Base-by-base conservation (phyloP, 1,140 invertebrate genomes). In the Bacillus rossius region DNA sequence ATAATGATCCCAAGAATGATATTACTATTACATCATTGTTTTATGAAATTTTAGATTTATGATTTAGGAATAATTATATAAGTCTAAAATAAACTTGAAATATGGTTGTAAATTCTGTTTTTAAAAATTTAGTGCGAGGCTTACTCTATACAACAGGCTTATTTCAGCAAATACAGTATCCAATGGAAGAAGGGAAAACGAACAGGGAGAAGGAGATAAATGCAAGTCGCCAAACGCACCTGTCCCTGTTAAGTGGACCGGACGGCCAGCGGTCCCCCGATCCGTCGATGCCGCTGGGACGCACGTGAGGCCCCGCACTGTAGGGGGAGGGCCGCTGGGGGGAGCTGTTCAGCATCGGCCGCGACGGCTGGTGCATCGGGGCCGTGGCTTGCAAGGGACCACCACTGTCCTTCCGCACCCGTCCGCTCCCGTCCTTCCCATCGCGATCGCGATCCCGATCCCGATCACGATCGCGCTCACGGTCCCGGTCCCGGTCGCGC, bases 391-490 rank as follows among this genome's bases (percentile, higher is more conserved):
- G 71, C 68, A 48, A 71, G 71, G 19, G 23, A 25, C 75, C 73
- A 61, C 69, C 68, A 42, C 73, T 69, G 38, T 76, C 72, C 41
- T 73, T 71, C 2, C 74, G 73, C 53, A 76, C 73, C 47, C 74
- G 74, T 2, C 63, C 52, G 7, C 49, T 48, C 38, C 19, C 49
- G 13, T 65, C 62, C 20, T 73, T 61, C 55, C 74, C 68, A 8
- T 76, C 73, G 10, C 66, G 66, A 53, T 61, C 66, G 62, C 63
- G 70, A 37, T 72, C 71, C 7, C 62, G 41, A 34, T 71, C 61
- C 47, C 68, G 61, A 0, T 75, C 73, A 40, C 73, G 64, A 8
- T 73, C 72, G 25, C 70, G 58, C 16, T 73, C 71, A 20, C 69
- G 48, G 14, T 69, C 67, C 17, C 64, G 60, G 16, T 69, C 69